These are phyloP conservation scores for Psittacara wagleri DNA, from an alignment of 2,113 vertebrate species.

Conservation along the genomic window DNA sequence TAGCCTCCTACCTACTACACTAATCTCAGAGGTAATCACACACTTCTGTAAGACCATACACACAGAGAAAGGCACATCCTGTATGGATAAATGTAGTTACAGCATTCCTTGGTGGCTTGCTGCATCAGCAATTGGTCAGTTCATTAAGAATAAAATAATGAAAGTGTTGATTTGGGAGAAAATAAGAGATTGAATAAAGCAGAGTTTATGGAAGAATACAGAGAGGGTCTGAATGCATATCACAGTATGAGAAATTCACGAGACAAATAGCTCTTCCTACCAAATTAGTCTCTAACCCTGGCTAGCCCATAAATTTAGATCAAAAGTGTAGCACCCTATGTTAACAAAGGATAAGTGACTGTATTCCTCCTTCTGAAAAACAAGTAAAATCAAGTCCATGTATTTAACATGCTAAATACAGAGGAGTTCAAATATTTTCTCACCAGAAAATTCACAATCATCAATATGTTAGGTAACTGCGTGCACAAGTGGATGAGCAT, in stretches of 20 bases:
- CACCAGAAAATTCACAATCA: neutral
- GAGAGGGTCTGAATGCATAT: neutral
- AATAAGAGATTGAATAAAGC: neutral
- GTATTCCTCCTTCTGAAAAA: neutral
- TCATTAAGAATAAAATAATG: neutral
- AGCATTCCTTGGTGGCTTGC: neutral
- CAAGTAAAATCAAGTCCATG: neutral
- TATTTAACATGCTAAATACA: neutral
- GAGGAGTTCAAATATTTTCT: neutral
- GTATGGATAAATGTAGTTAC: accelerated
- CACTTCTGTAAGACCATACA: neutral
- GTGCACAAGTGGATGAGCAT: neutral
- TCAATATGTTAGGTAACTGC: neutral
- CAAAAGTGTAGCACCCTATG: neutral
- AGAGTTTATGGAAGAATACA: neutral
- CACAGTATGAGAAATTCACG: neutral
- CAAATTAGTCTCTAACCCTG: neutral
- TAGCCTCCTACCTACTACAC: neutral
- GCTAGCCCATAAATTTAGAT: neutral
- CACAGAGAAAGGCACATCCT: accelerated
- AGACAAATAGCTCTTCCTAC: neutral
- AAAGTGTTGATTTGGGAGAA: neutral
- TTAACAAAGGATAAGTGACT: accelerated
- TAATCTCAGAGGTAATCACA: neutral
- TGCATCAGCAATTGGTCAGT: neutral